Evolutionary conservation across 1,140 invertebrate species (phyloP), one percentile per base, ranked within the genome.

Genomic region (Pantala flavescens): DNA sequence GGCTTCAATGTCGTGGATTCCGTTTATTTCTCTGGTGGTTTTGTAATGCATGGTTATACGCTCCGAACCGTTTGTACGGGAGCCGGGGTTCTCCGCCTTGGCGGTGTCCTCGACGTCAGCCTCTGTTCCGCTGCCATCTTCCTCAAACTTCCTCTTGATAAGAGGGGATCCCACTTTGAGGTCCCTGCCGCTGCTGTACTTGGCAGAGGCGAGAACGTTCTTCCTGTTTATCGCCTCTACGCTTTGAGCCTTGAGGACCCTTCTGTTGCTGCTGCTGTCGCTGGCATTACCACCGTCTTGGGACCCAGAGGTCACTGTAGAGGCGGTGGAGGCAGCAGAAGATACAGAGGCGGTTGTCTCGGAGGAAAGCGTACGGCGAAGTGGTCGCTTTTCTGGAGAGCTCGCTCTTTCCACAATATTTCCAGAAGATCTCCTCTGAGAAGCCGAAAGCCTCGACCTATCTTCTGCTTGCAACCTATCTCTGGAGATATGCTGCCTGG

Each of bases 191-290:
- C 91, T 93, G 78, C 92, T 87, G 80, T 90, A 93, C 82, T 91
- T 90, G 2, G 93, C 92, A 71, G 91, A 93, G n/a, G 92, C 90
- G 28, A 95, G 82, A 73, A 95, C 93, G 81, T 94, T 95, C 80
- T 93, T 92, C 23, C 93, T 86, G 81, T 94, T 94, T 63, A 93
- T 90, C 5, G 91, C 91, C 81, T 93, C 90, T 49, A 93, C 89
- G 81, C 88, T 91, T 76, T 91, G 87, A 0, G 90, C 85, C 81
- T 93, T 94, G 24, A 93, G 84, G 74, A 94, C 87, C 77, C 90
- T 84, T 77, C 78, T 80, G 12, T 63, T 63, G 12, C 49, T 63
- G 49, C 49, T 63, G 73, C 77, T 78, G 71, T 80, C 80, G 84
- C 83, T 77, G 36, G 36, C 24, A 24, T 71, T 74, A 12, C 72